These are phyloP conservation scores for Mormyrus hasselquistii DNA, from an alignment of 2,797 vertebrate genomes.

Conservation along the genomic window DNA sequence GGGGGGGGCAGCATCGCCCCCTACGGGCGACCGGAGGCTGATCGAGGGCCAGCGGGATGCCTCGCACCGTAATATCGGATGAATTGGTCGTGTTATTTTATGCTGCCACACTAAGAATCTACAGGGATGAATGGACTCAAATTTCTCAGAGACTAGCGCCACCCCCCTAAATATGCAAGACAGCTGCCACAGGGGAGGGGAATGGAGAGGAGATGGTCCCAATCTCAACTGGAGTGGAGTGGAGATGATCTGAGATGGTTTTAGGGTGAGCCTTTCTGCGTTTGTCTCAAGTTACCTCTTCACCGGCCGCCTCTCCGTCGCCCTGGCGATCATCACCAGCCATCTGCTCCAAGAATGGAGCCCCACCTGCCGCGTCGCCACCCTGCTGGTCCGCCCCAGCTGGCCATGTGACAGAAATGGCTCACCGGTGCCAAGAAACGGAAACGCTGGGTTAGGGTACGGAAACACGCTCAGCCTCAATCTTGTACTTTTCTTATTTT, in stretches of 20 bases:
- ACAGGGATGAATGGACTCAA: background rate
- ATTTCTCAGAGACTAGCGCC: background rate
- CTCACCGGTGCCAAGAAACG: slow-evolving; percentile 35
- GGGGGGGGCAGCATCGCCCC: background rate
- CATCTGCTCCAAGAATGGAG: slow-evolving; percentile 45
- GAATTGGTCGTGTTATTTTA: background rate
- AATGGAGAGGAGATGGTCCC: background rate
- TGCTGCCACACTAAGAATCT: background rate
- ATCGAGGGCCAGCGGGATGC: background rate
- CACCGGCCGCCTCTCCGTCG: background rate
- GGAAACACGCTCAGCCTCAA: slow-evolving; percentile 26
- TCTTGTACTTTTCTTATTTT: slow-evolving; percentile 1
- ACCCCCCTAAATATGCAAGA: background rate
- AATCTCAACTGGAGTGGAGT: background rate
- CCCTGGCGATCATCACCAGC: slow-evolving; percentile 11
- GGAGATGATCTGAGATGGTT: background rate
- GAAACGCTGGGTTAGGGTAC: slow-evolving; percentile 37
- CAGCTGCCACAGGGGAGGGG: background rate
- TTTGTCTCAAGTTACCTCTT: background rate
- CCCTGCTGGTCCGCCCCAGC: slow-evolving; percentile 38
- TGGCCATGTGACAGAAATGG: slow-evolving; percentile 43
- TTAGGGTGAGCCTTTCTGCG: background rate
- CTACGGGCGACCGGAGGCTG: background rate
- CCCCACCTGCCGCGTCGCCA: background rate
- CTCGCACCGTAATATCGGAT: background rate